These are phyloP conservation scores for Oncorhynchus clarkii DNA, from an alignment of 2,113 vertebrate genomes.

Conservation along the genomic window DNA sequence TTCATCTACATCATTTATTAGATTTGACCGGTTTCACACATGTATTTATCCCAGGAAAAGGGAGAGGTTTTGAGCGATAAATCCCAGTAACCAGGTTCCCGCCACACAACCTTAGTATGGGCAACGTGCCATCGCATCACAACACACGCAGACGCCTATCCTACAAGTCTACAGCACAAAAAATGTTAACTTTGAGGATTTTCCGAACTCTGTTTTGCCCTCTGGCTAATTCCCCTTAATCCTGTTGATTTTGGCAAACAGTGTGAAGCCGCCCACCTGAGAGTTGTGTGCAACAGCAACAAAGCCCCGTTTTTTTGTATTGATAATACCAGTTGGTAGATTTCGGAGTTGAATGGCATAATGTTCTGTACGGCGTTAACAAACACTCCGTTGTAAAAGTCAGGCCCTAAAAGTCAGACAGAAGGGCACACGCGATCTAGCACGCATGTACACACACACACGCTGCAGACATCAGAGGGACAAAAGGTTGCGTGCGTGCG, in stretches of 20 bases:
- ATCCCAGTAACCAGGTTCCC: no score
- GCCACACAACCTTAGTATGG: no score
- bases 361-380: conserved; percentile 46
- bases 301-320: conserved; percentile 51
- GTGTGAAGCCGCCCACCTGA: conserved; percentile 37
- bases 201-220: conserved; percentile 39
- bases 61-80: no score
- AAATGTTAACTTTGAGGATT: conserved; percentile 29
- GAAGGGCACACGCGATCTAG: not conserved
- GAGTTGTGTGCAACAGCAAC: conserved; percentile 47
- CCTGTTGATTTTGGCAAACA: conserved; percentile 48
- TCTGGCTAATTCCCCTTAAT: conserved; percentile 38
- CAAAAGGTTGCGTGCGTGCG: no score
- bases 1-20: no score
- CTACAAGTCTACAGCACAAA: not conserved
- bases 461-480: no score
- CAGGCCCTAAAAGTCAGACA: not conserved
- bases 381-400: conserved; percentile 15
- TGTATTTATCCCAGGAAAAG: no score
- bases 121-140: no score
- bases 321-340: conserved; percentile 42
- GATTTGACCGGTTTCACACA: no score
- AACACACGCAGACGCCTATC: conserved; percentile 9
- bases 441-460: no score
- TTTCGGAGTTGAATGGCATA: not conserved